Base-by-base conservation (phyloP, 2,888 invertebrate genomes). In the Melinaea marsaeus region DNA sequence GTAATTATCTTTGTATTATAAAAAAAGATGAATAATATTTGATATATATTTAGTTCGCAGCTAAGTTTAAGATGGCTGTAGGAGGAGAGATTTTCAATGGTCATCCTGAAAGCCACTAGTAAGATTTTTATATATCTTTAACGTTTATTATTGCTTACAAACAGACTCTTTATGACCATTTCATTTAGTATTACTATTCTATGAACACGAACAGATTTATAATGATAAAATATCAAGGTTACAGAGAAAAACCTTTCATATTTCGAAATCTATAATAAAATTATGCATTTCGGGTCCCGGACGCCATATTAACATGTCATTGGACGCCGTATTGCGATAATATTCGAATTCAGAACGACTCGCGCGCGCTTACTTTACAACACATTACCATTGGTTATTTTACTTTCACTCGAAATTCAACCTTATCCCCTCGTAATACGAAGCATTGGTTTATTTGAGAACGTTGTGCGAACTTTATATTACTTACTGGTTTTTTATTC, bases 241-340 rank as follows among this genome's bases (percentile, higher is more conserved):
- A 22, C 58, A 48, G 58, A 65, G 61, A 65, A 57, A 58, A 46
- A 61, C 42, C 42, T 54, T 64, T 60, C 64, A 61, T 64, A 57
- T 56, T 59, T 65, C 61, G 69, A 70, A 68, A 71, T 71, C 67
- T 66, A 68, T 69, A 68, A 87, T 86, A 86, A 87, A 85, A 88
- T 88, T 88, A 88, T 88, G 86, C 85, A 88, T 89, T 86, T 84
- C 84, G 85, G 75, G 74, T 76, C 81, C 84, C 64, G 68, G 71
- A 74, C 74, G 75, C 78, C 85, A 77, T 88, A 89, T 89, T 89
- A 89, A 89, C 89, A 89, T 88, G 88, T 89, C 89, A 88, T 88
- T 79, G 78, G 79, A 72, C 81, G 87, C 86, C 88, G 87, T 89
- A 85, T 87, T 89, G 87, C 78, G 75, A 84, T 84, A 84, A 85